A percentile compares a stretch with the other conserved stretches of the same genome.
Evolutionary conservation across 2,797 vertebrate genomes (phyloP).

Genomic region (Tadarida brasiliensis): DNA sequence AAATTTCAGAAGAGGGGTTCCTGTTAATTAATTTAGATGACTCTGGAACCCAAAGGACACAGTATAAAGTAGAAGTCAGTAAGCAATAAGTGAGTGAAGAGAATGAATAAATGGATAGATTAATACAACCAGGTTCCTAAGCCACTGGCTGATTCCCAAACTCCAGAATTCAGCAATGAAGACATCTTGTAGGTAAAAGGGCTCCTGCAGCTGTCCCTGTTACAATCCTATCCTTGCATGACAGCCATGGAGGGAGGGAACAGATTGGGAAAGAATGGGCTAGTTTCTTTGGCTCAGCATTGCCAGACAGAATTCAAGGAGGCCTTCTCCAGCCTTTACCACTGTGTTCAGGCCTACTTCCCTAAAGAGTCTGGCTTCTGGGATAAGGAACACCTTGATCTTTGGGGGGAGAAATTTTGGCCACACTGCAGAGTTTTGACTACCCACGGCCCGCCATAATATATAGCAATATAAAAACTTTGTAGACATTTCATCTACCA

Average conservation of each 20-base stretch:
- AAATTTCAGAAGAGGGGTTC: background rate
- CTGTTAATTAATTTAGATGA: background rate
- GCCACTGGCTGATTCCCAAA: background rate
- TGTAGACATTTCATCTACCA: background rate
- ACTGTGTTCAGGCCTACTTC: background rate
- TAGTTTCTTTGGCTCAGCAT: background rate
- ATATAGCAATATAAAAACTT: background rate
- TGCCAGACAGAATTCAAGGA: background rate
- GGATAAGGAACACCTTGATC: background rate
- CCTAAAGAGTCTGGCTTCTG: background rate
- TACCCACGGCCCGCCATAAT: background rate
- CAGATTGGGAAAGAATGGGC: background rate
- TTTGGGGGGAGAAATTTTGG: background rate
- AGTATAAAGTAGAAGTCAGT: background rate
- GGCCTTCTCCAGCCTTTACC: background rate
- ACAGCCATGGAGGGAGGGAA: background rate
- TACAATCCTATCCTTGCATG: background rate
- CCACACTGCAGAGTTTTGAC: background rate
- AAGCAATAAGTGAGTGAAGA: background rate
- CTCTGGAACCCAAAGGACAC: background rate
- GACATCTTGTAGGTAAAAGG: background rate
- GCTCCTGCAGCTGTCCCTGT: accelerated
- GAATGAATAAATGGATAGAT: background rate
- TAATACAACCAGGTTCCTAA: background rate
- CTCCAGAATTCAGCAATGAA: background rate